Percentiles rank a stretch among this genome's conserved stretches.
Evolutionary conservation across 2,113 vertebrate genomes (phyloP).

Genomic region (Gracilinanus agilis): DNA sequence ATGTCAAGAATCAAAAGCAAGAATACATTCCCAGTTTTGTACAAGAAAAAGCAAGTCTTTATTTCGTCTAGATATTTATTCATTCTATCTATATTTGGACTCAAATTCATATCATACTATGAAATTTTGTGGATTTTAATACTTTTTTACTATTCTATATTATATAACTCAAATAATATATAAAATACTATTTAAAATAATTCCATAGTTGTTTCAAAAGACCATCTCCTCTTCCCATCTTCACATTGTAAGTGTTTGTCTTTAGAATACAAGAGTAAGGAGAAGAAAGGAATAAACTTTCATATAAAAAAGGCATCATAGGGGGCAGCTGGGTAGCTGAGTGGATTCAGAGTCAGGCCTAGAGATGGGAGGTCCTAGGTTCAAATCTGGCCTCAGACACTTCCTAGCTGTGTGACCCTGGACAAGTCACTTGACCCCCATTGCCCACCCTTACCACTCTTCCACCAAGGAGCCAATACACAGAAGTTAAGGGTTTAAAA

Average conservation of each 20-base stretch:
- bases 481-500: too few relatives aligned
- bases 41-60: neutral
- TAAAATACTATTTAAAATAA: too few relatives aligned
- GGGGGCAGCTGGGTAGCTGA: too few relatives aligned
- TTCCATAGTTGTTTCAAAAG: neutral
- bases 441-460: too few relatives aligned
- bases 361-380: too few relatives aligned
- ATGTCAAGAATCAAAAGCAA: neutral
- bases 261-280: neutral
- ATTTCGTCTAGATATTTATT: neutral
- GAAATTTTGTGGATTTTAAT: slow-evolving; percentile 9
- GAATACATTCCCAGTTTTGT: neutral
- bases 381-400: too few relatives aligned
- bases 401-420: too few relatives aligned
- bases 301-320: neutral
- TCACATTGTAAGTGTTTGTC: neutral
- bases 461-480: too few relatives aligned
- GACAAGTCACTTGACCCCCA: too few relatives aligned
- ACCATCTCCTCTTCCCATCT: neutral
- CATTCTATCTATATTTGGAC: slow-evolving; percentile 10
- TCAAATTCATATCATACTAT: neutral
- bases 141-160: too few relatives aligned
- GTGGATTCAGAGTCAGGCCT: too few relatives aligned
- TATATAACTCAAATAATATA: too few relatives aligned
- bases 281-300: neutral